Conservation (phyloP, 2,113 vertebrate species). For the Propithecus coquereli region DNA sequence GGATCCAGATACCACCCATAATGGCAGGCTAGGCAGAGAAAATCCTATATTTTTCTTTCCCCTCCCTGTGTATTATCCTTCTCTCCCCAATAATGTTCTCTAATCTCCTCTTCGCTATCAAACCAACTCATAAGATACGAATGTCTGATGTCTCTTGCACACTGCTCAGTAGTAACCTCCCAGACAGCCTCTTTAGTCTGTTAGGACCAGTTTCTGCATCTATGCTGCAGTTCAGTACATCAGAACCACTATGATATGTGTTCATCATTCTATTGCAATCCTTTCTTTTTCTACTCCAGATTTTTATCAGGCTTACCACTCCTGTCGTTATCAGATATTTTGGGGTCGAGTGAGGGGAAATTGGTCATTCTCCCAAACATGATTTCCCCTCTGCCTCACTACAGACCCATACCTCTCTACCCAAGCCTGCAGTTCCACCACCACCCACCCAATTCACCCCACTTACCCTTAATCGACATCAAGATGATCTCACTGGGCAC, state of each 20-base stretch:
- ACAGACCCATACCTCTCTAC: not conserved
- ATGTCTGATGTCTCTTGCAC: not conserved
- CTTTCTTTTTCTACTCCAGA: not conserved
- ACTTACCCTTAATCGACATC: not conserved
- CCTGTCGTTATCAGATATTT: not conserved
- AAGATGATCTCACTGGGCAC: not conserved
- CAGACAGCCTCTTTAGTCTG: not conserved
- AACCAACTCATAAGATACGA: not conserved
- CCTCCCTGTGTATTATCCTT: not conserved
- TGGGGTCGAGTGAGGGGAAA: accelerated
- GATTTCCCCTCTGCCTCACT: not conserved
- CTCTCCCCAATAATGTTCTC: not conserved
- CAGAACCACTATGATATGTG: not conserved
- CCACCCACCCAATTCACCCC: not conserved
- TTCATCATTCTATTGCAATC: not conserved
- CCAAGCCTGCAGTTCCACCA: not conserved
- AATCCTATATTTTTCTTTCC: not conserved
- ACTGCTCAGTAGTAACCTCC: not conserved
- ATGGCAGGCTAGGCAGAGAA: not conserved
- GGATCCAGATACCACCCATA: not conserved
- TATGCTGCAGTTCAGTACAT: not conserved
- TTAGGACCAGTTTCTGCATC: not conserved
- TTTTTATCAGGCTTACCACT: not conserved
- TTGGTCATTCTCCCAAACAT: not conserved
- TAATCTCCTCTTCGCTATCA: not conserved